Base-by-base conservation (phyloP, 2,797 vertebrate species). In the Falco peregrinus region DNA sequence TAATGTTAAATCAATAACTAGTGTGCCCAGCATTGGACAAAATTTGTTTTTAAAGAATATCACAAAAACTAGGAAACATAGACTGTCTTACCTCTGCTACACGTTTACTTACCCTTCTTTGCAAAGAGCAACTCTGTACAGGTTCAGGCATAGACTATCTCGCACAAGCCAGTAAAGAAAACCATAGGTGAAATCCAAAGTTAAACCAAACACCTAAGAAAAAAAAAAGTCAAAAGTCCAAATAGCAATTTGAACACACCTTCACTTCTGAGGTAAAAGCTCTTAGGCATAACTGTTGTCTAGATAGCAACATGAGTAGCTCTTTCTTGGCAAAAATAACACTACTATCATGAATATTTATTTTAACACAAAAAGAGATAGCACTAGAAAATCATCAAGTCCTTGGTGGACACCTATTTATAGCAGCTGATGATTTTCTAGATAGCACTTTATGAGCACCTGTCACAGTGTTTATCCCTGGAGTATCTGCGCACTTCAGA, bases 81-180 rank as follows among this genome's bases (percentile, higher is more conserved):
- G 37, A 33, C 11, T 48, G 60, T 70, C 33, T 90, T 90, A 87
- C 19, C n/a, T 68, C 31, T 74, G 9, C 4, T 43, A 24, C 4
- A 7, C 3, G n/a, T 78, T 77, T 80, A 89, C 93, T 91, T 73
- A 97, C 93, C 84, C 33, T 47, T 93, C 95, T 81, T 89, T 83
- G 87, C 93, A 45, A 74, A 98, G 92, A 80, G 96, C 41, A 68
- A 94, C 57, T 75, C 94, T 97, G 70, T 98, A 97, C n/a, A 98
- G 92, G 69, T 98, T 97, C 78, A 98, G 85, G 26, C 22, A 83
- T 4, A 98, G 75, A 82, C 88, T 97, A 13, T 98, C 98, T 97
- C 97, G 97, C 56, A 98, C 97, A 90, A 98, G 65, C 98, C 98
- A 98, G 80, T 98, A 98, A 29, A 98, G 97, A 68, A 96, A 95